A percentile compares a stretch with the other conserved stretches of the same genome.
Conservation (phyloP, 2,888 invertebrate species). For the Phengaris arion region DNA sequence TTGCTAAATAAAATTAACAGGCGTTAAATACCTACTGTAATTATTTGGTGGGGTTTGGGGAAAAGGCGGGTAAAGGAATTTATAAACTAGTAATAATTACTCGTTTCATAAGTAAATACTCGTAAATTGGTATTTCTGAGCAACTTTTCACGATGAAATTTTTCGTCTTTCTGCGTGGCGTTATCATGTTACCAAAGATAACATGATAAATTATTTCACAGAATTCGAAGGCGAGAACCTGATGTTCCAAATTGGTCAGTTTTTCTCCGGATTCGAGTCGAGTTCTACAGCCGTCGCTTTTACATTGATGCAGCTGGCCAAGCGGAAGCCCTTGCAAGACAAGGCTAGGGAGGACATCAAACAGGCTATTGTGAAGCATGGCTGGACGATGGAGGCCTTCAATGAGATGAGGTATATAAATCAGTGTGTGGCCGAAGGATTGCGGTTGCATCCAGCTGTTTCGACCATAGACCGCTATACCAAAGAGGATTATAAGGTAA, state of each 20-base stretch:
- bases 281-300: slow-evolving; percentile 42
- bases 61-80: no score
- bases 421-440: slow-evolving; percentile 42
- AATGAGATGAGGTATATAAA: slow-evolving; percentile 44
- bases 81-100: no score
- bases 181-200: no score
- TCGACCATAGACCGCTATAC: slow-evolving; percentile 40
- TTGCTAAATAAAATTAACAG: no score
- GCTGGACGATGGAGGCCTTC: slow-evolving; percentile 43
- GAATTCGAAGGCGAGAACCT: slow-evolving; percentile 45
- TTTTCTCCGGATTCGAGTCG: slow-evolving; percentile 46
- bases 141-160: no score
- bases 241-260: slow-evolving; percentile 42
- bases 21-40: no score
- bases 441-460: slow-evolving; percentile 42
- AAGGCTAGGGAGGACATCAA: slow-evolving; percentile 39
- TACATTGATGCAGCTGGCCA: slow-evolving; percentile 44
- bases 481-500: slow-evolving; percentile 38
- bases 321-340: slow-evolving; percentile 37
- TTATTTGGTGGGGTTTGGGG: no score
- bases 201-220: slow-evolving; percentile 28
- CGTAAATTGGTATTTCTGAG: no score
- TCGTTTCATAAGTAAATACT: no score
- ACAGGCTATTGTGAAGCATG: slow-evolving; percentile 38
- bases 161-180: no score